Percentiles rank a stretch among this genome's conserved stretches.
Conservation (phyloP, 1,140 invertebrate genomes). For the Laodelphax striatellus region DNA sequence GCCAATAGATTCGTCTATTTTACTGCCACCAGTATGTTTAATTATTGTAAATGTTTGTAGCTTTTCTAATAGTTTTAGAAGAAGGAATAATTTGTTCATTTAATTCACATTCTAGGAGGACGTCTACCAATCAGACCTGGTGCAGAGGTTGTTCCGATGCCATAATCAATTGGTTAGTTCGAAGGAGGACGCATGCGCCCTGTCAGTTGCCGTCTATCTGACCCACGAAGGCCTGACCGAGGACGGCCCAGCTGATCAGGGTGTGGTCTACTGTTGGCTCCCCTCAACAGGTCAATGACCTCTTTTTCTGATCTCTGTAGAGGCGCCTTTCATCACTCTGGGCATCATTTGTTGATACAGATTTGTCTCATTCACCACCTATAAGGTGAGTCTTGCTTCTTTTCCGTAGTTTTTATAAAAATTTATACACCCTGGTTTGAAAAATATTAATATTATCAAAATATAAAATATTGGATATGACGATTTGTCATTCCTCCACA, state of each 20-base stretch:
- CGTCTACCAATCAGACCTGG: slow-evolving; percentile 4
- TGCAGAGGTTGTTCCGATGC: slow-evolving; percentile 13
- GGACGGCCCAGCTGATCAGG: slow-evolving; percentile 46
- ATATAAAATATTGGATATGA: too few relatives aligned
- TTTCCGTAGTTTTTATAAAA: background rate
- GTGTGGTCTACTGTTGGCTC: slow-evolving; percentile 54
- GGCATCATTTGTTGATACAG: slow-evolving; percentile 10
- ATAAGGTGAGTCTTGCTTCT: slow-evolving; percentile 5
- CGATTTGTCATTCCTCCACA: too few relatives aligned
- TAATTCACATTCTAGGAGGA: background rate
- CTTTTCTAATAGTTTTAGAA: too few relatives aligned
- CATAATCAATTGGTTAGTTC: slow-evolving; percentile 19
- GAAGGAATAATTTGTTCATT: too few relatives aligned
- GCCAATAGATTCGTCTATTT: too few relatives aligned
- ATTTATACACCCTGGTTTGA: too few relatives aligned
- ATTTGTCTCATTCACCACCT: background rate
- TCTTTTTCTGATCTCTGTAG: slow-evolving; percentile 10
- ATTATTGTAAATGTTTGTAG: too few relatives aligned
- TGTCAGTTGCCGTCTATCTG: slow-evolving; percentile 2
- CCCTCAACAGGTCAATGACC: slow-evolving; percentile 29
- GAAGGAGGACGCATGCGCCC: slow-evolving; percentile 31
- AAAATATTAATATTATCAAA: too few relatives aligned
- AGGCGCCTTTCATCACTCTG: slow-evolving; percentile 18
- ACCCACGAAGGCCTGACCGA: slow-evolving; percentile 27
- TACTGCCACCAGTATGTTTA: too few relatives aligned